Conservation (phyloP, 2,888 invertebrate genomes). For the Agapostemon virescens region DNA sequence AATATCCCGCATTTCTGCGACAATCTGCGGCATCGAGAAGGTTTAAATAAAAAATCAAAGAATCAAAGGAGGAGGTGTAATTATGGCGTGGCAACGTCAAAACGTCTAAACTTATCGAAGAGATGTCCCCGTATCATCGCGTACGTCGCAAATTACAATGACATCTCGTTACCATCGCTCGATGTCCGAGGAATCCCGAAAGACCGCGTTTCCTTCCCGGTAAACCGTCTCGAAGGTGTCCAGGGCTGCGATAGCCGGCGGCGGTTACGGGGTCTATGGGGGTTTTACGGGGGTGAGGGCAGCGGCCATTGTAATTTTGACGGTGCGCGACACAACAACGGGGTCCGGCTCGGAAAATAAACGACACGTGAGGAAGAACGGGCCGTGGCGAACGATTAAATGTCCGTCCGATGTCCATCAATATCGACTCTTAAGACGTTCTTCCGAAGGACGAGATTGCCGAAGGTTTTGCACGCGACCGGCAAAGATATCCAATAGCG, state of each 20-base stretch:
- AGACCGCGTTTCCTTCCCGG: slow-evolving; percentile 13
- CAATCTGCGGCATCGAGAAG: too few relatives aligned
- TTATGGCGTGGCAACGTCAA: background rate
- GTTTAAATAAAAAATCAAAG: background rate
- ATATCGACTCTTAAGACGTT: slow-evolving; percentile 48
- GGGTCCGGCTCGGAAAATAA: slow-evolving; percentile 45
- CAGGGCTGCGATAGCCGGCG: slow-evolving; percentile 28
- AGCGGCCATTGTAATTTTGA: slow-evolving; percentile 43
- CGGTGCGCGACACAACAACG: slow-evolving; percentile 34
- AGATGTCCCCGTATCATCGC: background rate
- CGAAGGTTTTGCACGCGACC: slow-evolving; percentile 61
- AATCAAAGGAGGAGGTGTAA: background rate
- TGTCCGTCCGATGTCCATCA: slow-evolving; percentile 59
- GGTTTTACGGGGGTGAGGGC: background rate
- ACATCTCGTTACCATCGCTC: slow-evolving; percentile 47
- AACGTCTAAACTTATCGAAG: too few relatives aligned
- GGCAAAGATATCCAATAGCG: slow-evolving; percentile 71
- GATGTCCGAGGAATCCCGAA: slow-evolving; percentile 6
- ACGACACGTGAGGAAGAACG: slow-evolving; percentile 39
- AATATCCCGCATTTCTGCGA: too few relatives aligned
- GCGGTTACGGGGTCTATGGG: slow-evolving; percentile 35
- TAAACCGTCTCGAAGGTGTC: background rate
- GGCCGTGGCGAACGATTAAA: slow-evolving; percentile 56
- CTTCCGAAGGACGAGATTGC: slow-evolving; percentile 50
- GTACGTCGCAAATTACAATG: slow-evolving; percentile 35